Percentiles rank a stretch among this genome's conserved stretches.
phyloP scores from a whole-genome alignment of 2,797 vertebrate species.

The Argentina silus region DNA sequence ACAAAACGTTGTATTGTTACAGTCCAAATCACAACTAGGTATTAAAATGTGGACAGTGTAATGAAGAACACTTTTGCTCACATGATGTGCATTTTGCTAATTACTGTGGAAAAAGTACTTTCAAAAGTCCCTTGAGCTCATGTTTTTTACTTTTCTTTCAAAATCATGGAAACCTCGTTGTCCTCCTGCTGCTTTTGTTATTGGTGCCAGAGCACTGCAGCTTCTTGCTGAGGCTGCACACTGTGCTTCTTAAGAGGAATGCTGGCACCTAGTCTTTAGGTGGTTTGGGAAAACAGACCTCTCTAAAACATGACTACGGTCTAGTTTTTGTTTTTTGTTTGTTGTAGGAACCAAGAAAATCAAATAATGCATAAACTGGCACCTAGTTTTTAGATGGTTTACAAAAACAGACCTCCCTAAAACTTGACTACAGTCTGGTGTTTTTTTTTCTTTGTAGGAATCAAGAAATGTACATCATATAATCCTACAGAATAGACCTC shows the following conservation, averaged over 20 bases:
- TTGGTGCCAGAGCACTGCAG: conserved; percentile 45
- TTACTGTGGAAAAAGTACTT: conserved; percentile 44
- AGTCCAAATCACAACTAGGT: not conserved
- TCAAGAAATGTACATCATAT: too few species aligned
- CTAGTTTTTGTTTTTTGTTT: not conserved
- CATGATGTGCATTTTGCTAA: conserved; percentile 48
- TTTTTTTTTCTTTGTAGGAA: not conserved
- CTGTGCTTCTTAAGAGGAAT: conserved; percentile 57
- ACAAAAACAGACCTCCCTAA: not conserved
- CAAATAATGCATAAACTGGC: conserved; percentile 37
- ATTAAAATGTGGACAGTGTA: too few species aligned
- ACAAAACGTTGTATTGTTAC: conserved; percentile 44
- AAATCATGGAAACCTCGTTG: conserved; percentile 47
- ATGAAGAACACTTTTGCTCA: not conserved
- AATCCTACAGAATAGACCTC: too few species aligned
- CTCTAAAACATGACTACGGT: conserved; percentile 22
- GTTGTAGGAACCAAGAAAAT: not conserved
- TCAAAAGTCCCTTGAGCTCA: conserved; percentile 54
- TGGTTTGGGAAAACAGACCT: conserved; percentile 36
- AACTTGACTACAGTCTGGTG: not conserved
- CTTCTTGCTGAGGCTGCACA: conserved; percentile 64
- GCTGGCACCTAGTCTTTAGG: conserved; percentile 63
- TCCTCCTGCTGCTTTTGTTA: conserved; percentile 52
- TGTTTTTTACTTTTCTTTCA: conserved; percentile 37
- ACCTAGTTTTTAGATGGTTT: conserved; percentile 50